Base-by-base conservation (phyloP, 2,888 invertebrate species). In the Caenorhabditis becei region DNA sequence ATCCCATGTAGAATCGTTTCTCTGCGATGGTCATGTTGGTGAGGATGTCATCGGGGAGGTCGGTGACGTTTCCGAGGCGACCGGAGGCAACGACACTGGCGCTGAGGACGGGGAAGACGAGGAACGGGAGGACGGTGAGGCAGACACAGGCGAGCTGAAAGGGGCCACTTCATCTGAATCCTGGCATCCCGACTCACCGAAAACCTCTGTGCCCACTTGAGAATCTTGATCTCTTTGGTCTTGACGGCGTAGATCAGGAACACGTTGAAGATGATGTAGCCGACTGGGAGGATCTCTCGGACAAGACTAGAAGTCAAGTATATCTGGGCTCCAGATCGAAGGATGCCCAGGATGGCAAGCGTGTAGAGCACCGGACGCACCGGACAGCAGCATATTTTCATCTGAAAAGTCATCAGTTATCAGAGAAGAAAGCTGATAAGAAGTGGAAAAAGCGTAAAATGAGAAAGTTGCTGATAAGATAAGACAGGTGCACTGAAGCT, bases 371-470 rank as follows among this genome's bases (percentile, higher is more conserved):
- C 7, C 1, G 47, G 47, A 23, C 63, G 63, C n/a, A 63, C 58
- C 37, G 72, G 63, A 8, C 47, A 20, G 41, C 72, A 72, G 20
- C 63, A 54, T 44, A 72, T n/a, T 41, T 63, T 72, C 72, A 72
- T 72, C 16, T 16, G n/a, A 16, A 7, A 16, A 5, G 28, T n/a
- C 20, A 10, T 2, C 14, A 2, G 14, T 10, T 10, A 41, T 41
- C 14, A 14, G 16, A 41, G 41, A 41, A 5, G 24, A 51, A 51
- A 23, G n/a, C n/a, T n/a, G n/a, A n/a, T n/a, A n/a, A n/a, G 51
- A 8, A 24, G 51, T 24, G 24, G 24, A 24, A 18, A 20, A 14
- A 44, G 20, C 49, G 23, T 8, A 24, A 24, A 51, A 51, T 11
- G 49, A 4, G 41, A 10, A 41, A 14, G 7, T 41, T 32, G 10